Conservation (phyloP, 1,140 invertebrate genomes). For the Doryteuthis pealeii region DNA sequence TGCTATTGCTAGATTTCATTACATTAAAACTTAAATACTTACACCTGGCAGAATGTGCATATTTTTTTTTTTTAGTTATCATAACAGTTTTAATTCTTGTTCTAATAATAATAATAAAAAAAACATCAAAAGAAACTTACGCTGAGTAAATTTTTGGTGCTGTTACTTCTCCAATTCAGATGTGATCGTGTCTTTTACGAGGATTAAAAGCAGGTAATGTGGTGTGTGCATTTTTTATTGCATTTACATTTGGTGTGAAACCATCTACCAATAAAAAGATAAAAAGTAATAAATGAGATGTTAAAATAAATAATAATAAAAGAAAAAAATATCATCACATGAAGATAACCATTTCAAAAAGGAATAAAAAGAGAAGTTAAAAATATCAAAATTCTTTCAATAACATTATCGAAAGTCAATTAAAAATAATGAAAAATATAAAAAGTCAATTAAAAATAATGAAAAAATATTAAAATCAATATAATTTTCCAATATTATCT, state of each 20-base stretch:
- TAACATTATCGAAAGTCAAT: no score
- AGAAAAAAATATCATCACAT: no score
- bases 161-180: not conserved
- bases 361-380: not conserved
- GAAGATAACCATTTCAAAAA: not conserved
- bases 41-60: not conserved
- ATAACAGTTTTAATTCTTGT: not conserved
- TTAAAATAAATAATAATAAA: no score
- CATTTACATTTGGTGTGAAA: constrained; percentile 31
- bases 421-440: no score
- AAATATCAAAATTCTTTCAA: no score
- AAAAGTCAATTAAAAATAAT: no score
- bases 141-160: not conserved
- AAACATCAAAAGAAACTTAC: not conserved
- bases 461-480: no score
- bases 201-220: not conserved
- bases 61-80: not conserved
- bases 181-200: not conserved
- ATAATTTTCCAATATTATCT: no score
- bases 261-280: constrained; percentile 33
- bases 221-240: constrained; percentile 42
- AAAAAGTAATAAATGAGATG: not conserved
- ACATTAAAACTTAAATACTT: no score
- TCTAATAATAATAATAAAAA: not conserved
- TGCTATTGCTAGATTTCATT: no score